phyloP scores from a whole-genome alignment of 2,888 invertebrate species.

The Drosophila austrosaltans region DNA sequence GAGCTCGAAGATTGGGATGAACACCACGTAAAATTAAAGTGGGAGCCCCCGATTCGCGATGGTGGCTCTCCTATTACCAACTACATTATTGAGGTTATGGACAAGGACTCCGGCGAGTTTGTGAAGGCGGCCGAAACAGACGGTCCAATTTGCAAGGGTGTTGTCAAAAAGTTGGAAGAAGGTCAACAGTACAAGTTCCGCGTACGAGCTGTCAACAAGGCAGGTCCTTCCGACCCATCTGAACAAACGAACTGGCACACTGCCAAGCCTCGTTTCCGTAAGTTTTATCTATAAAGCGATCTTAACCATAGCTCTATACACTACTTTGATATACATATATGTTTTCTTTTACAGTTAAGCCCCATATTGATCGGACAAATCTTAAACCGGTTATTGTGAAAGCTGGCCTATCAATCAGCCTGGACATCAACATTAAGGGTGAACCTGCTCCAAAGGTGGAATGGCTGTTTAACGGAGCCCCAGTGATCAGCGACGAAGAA shows the following conservation, averaged over 20 bases:
- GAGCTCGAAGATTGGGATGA: slow-evolving; percentile 96
- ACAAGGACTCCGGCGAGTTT: slow-evolving; percentile 92
- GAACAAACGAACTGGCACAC: slow-evolving; percentile 96
- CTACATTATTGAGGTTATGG: slow-evolving; percentile 96
- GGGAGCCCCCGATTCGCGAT: slow-evolving; percentile 95
- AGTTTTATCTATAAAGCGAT: slow-evolving; percentile 83
- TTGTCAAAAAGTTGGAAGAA: slow-evolving; percentile 94
- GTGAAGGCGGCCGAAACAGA: slow-evolving; percentile 93
- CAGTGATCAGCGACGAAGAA: slow-evolving; percentile 86
- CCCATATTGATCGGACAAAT: slow-evolving; percentile 95
- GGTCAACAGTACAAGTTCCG: slow-evolving; percentile 98
- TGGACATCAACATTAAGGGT: slow-evolving; percentile 95
- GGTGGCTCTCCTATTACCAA: slow-evolving; percentile 97
- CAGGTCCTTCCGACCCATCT: slow-evolving; percentile 95
- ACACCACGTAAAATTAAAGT: slow-evolving; percentile 94
- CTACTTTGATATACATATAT: neutral
- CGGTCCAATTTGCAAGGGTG: slow-evolving; percentile 93
- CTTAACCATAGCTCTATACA: neutral
- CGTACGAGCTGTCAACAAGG: slow-evolving; percentile 96
- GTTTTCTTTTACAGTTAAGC: slow-evolving; percentile 88
- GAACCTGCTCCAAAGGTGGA: slow-evolving; percentile 96
- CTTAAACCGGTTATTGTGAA: slow-evolving; percentile 93
- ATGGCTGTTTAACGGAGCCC: slow-evolving; percentile 92
- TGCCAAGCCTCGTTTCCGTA: slow-evolving; percentile 93
- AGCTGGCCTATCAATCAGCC: slow-evolving; percentile 92